Percentiles rank a stretch among this genome's conserved stretches.
phyloP scores from a whole-genome alignment of 2,797 vertebrate species.

The Poeciliopsis infans region DNA sequence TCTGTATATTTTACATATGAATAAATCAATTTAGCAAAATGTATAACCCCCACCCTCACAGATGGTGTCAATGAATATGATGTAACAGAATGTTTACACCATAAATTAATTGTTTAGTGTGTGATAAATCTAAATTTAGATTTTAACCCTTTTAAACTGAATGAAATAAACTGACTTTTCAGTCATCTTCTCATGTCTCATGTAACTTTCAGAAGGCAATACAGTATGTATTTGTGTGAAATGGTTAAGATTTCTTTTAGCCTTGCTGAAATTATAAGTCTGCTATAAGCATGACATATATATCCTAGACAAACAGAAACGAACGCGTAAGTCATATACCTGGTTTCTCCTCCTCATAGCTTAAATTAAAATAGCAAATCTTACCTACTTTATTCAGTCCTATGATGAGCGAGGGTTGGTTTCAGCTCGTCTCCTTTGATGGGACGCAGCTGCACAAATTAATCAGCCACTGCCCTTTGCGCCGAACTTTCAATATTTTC shows the following conservation, averaged over 20 bases:
- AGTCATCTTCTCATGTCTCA: neutral
- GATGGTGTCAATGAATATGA: neutral
- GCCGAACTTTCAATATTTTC: slow-evolving; percentile 52
- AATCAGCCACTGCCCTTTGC: slow-evolving; percentile 47
- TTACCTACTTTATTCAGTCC: slow-evolving; percentile 27
- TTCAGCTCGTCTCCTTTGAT: slow-evolving; percentile 9
- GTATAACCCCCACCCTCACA: neutral
- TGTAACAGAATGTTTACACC: neutral
- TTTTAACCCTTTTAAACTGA: neutral
- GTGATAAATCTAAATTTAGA: neutral
- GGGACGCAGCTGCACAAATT: neutral
- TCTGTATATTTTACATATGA: neutral
- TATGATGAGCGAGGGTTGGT: neutral
- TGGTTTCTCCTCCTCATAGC: neutral
- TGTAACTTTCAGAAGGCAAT: neutral
- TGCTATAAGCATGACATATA: neutral
- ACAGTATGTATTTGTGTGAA: neutral
- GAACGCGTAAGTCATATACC: fast-evolving
- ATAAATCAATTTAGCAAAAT: neutral
- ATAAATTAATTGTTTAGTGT: neutral
- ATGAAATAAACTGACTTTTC: neutral
- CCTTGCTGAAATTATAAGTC: neutral
- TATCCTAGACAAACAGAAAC: neutral
- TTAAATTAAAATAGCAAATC: neutral
- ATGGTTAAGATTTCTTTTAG: neutral